phyloP scores from a whole-genome alignment of 23 tunicate species.

The Trididemnum clinides region DNA sequence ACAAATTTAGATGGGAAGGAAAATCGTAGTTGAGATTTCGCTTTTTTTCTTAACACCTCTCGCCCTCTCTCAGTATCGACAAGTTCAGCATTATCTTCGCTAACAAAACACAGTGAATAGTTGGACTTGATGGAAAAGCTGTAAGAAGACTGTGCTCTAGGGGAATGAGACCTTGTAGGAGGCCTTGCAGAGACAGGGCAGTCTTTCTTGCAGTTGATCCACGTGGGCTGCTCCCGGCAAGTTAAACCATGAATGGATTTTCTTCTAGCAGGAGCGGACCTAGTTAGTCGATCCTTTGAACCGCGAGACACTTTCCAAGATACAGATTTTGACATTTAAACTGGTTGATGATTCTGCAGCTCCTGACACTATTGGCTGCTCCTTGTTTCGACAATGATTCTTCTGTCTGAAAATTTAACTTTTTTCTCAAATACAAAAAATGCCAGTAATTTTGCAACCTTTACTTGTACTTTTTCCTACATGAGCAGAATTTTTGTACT shows the following conservation, averaged over 20 bases:
- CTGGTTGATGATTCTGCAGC: neutral
- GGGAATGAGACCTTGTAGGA: neutral
- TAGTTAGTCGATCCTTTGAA: neutral
- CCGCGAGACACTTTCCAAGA: conserved; percentile 24
- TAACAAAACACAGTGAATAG: neutral
- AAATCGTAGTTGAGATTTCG: conserved; percentile 12
- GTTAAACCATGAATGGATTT: neutral
- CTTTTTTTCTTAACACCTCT: conserved; percentile 53
- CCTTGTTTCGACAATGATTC: no score
- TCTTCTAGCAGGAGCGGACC: neutral
- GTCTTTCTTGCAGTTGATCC: conserved; percentile 63
- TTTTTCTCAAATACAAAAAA: neutral
- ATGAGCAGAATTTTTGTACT: no score
- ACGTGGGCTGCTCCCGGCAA: conserved; percentile 76
- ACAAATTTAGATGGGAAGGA: conserved; percentile 26
- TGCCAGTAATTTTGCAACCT: no score
- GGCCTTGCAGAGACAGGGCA: neutral
- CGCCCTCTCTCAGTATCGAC: conserved; percentile 37
- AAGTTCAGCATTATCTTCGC: neutral
- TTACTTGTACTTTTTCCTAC: no score
- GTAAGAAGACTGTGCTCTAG: neutral
- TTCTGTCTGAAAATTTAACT: neutral
- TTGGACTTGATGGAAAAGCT: neutral
- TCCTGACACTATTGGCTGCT: neutral
- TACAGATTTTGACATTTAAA: conserved; percentile 24